These are phyloP conservation scores for Lasiurus cinereus DNA, from an alignment of 2,113 vertebrate species.

Conservation along the genomic window DNA sequence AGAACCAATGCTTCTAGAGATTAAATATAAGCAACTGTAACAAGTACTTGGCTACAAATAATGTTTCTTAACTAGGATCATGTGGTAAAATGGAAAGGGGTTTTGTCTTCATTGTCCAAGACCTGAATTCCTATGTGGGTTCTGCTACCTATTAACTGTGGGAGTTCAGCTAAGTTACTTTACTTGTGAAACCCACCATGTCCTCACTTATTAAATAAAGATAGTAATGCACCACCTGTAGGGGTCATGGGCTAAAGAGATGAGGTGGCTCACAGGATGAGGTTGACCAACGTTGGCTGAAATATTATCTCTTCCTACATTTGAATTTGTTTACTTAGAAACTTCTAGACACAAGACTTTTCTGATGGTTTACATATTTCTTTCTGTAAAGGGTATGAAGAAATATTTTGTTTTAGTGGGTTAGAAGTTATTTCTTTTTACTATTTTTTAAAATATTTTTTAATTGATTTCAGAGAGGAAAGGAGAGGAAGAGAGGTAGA, in stretches of 20 bases:
- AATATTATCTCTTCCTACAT: not conserved
- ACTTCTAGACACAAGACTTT: not conserved
- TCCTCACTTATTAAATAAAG: not conserved
- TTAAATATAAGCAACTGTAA: not conserved
- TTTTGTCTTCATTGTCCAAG: not conserved
- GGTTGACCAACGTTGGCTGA: not conserved
- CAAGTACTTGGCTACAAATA: not conserved
- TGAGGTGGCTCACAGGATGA: not conserved
- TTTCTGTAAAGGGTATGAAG: not conserved
- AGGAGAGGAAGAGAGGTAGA: no score
- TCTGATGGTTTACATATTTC: not conserved
- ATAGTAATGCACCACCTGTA: not conserved
- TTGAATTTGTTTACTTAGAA: conserved; percentile 42
- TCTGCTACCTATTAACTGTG: not conserved
- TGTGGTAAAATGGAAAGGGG: not conserved
- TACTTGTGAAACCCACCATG: not conserved
- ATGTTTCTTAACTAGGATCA: not conserved
- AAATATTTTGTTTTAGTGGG: not conserved
- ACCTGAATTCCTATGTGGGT: not conserved
- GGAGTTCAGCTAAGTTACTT: not conserved
- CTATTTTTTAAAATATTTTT: not conserved
- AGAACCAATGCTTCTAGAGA: not conserved
- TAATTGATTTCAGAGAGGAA: not conserved
- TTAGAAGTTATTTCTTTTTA: not conserved
- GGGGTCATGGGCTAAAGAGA: not conserved